Evolutionary conservation across 2,113 vertebrate species (phyloP), one percentile per base, ranked within the genome.

Genomic region (Chaetura pelagica): DNA sequence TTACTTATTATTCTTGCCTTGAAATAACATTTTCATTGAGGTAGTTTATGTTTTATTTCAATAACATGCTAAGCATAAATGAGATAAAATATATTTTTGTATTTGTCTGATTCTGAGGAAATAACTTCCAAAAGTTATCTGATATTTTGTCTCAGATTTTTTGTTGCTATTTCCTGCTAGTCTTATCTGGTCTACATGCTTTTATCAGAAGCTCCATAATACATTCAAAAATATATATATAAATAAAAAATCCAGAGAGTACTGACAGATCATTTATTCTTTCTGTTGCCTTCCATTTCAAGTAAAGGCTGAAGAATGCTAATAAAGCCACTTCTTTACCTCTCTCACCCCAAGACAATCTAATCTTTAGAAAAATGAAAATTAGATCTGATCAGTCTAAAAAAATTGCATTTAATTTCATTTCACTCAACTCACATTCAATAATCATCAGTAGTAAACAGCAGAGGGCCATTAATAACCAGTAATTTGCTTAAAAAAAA

Each of bases 31-130:
- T 96, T 97, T n/a, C 82, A 81, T 76, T 54, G 77, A 95, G 22
- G 82, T 12, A 94, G 94, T 95, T 88, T 96, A 86, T 69, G 64
- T 87, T 95, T 96, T 91, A 64, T 86, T 82, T 94, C 86, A 96
- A 82, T 96, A 96, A 44, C 27, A 84, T 85, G 64, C 34, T 89
- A 88, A 79, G 83, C 63, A 34, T 89, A 97, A 97, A 96, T 46
- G 93, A 87, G 74, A 89, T 71, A 87, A 88, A 96, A 95, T 89
- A 57, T 77, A 62, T 61, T 17, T 79, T 84, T 84, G 59, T 42
- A 91, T 59, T 94, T 94, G 29, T 84, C 79, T 94, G 63, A 88
- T 90, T 94, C 38, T 27, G 21, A 94, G 59, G 79, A 95, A 96
- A 90, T 96, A 92, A 89, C 42, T 78, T 78, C 1, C 6, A 66